Evolutionary conservation across 1,140 invertebrate species (phyloP).

Genomic region (Drosophila leontia): DNA sequence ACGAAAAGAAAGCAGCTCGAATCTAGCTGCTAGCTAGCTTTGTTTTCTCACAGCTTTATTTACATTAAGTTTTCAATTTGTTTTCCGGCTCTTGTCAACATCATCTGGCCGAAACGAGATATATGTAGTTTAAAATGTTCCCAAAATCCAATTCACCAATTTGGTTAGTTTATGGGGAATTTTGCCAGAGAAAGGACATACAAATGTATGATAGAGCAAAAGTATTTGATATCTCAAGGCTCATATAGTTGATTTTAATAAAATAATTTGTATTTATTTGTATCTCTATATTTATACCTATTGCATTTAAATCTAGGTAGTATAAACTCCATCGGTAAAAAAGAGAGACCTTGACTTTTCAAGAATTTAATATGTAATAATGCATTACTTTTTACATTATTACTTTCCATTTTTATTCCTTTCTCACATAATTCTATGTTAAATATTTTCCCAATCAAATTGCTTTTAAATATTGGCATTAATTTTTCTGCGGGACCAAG

Average conservation of each 20-base stretch:
- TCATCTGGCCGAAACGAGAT: constrained; percentile 43
- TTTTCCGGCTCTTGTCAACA: constrained; percentile 73
- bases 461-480: not conserved
- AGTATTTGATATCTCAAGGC: not conserved
- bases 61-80: constrained; percentile 73
- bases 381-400: not conserved
- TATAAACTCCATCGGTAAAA: too few species aligned
- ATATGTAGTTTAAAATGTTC: constrained; percentile 26
- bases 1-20: constrained; percentile 60
- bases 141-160: constrained; percentile 2
- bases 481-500: not conserved
- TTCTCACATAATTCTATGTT: too few species aligned
- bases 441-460: not conserved
- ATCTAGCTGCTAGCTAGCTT: constrained; percentile 33
- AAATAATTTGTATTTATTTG: not conserved
- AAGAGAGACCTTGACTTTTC: too few species aligned
- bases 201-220: not conserved
- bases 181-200: not conserved
- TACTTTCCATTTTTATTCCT: too few species aligned
- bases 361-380: too few species aligned
- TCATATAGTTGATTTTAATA: not conserved
- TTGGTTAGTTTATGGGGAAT: not conserved
- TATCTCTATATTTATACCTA: too few species aligned
- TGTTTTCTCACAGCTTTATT: constrained; percentile 57
- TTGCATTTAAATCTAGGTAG: too few species aligned